These are phyloP conservation scores for Cremastinae sp. DNA, from an alignment of 2,888 invertebrate genomes.

Conservation along the genomic window DNA sequence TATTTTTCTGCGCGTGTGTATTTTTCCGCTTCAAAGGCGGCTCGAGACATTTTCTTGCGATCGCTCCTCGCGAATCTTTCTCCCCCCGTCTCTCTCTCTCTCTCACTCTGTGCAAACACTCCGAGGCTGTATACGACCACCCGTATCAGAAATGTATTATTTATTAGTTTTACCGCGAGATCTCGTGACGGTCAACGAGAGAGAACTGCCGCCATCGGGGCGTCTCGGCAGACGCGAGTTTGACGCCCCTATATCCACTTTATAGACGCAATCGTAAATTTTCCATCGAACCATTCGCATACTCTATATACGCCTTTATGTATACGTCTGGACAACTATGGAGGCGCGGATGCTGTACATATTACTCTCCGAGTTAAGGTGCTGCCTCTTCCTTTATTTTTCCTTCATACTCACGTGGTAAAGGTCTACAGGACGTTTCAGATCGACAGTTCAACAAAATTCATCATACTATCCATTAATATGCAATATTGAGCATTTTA, in stretches of 20 bases:
- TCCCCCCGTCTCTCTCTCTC: constrained; percentile 44
- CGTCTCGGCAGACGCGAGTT: constrained; percentile 53
- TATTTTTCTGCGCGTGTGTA: constrained; percentile 16
- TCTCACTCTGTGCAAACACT: constrained; percentile 25
- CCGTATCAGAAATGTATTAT: constrained; percentile 73
- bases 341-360: constrained; percentile 33
- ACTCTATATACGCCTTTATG: constrained; percentile 35
- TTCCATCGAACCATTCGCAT: constrained; percentile 60
- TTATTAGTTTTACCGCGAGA: constrained; percentile 66
- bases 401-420: constrained; percentile 1
- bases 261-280: constrained; percentile 68
- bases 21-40: constrained; percentile 68
- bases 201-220: constrained; percentile 59
- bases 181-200: constrained; percentile 62
- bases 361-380: constrained; percentile 24
- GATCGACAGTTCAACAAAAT: neutral
- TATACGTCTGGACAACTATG: constrained; percentile 20
- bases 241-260: constrained; percentile 59
- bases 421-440: constrained; percentile 14
- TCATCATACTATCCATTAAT: too few species aligned
- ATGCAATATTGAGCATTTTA: too few species aligned
- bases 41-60: constrained; percentile 66
- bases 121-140: constrained; percentile 62
- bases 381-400: neutral
- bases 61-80: too few species aligned